A percentile compares a stretch with the other conserved stretches of the same genome.
Evolutionary conservation across 2,797 vertebrate genomes (phyloP).

Genomic region (Cyclopterus lumpus): DNA sequence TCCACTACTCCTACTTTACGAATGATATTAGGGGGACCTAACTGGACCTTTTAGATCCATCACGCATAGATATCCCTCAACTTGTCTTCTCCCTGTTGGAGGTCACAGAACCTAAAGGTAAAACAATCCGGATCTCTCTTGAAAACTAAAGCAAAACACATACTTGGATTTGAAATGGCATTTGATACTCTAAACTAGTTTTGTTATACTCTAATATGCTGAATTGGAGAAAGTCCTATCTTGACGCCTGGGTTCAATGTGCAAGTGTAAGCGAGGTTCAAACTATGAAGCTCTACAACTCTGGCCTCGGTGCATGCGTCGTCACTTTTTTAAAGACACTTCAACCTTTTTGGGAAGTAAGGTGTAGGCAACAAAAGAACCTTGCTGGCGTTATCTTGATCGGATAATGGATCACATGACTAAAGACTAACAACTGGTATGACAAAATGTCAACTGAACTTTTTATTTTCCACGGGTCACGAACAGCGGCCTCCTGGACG

Average conservation of each 20-base stretch:
- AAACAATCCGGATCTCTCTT: neutral
- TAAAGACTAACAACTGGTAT: neutral
- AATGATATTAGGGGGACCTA: neutral
- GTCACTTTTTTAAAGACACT: neutral
- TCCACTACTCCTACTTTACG: neutral
- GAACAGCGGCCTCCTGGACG: neutral
- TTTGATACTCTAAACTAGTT: neutral
- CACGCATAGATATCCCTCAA: neutral
- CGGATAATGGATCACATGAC: neutral
- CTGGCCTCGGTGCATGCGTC: neutral
- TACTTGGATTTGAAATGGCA: neutral
- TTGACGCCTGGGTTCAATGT: neutral
- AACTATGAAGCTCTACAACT: neutral
- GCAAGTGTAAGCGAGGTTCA: neutral
- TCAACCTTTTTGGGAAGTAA: neutral
- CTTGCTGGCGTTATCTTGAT: neutral
- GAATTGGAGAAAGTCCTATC: neutral
- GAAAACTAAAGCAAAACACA: neutral
- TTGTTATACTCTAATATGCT: neutral
- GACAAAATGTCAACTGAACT: neutral
- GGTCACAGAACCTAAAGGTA: neutral
- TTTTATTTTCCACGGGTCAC: neutral
- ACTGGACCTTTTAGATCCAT: neutral
- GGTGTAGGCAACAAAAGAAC: neutral
- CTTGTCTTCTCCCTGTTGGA: neutral